phyloP scores from a whole-genome alignment of 1,140 invertebrate genomes.

The Battus philenor region DNA sequence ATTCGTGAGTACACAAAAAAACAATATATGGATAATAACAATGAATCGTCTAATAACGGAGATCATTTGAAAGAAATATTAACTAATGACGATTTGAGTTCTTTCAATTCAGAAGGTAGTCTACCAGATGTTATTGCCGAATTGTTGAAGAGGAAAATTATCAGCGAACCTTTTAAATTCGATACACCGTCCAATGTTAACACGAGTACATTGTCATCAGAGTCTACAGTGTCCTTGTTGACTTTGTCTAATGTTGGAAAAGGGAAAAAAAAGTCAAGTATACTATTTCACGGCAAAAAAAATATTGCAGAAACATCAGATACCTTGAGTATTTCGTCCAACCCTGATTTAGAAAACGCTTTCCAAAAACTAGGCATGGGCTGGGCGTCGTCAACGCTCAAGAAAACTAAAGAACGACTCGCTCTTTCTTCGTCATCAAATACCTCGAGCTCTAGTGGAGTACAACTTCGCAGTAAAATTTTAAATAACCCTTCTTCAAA shows the following conservation, averaged over 20 bases:
- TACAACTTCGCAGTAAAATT: constrained; percentile 52
- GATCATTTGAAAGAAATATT: constrained; percentile 36
- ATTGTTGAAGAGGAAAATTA: constrained; percentile 66
- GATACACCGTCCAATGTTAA: constrained; percentile 55
- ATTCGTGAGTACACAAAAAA: constrained; percentile 66
- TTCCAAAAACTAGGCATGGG: constrained; percentile 78
- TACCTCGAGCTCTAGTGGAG: constrained; percentile 69
- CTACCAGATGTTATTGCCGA: constrained; percentile 69
- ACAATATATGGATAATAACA: constrained; percentile 40
- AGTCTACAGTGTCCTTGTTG: constrained; percentile 56
- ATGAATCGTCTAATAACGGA: constrained; percentile 48
- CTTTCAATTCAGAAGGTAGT: constrained; percentile 62
- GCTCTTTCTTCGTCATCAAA: constrained; percentile 79
- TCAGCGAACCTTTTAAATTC: constrained; percentile 62
- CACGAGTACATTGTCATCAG: constrained; percentile 55
- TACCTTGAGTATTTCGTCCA: constrained; percentile 61
- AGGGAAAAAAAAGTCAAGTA: constrained; percentile 35
- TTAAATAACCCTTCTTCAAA: constrained; percentile 19
- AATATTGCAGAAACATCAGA: constrained; percentile 62
- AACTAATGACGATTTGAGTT: constrained; percentile 50
- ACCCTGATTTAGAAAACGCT: constrained; percentile 77
- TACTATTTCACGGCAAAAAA: constrained; percentile 41
- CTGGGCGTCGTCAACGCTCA: constrained; percentile 81
- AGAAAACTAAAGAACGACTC: constrained; percentile 80
- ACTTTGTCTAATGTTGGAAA: constrained; percentile 46